Conservation (phyloP, 2,888 invertebrate genomes). For the Lasioglossum calceatum region DNA sequence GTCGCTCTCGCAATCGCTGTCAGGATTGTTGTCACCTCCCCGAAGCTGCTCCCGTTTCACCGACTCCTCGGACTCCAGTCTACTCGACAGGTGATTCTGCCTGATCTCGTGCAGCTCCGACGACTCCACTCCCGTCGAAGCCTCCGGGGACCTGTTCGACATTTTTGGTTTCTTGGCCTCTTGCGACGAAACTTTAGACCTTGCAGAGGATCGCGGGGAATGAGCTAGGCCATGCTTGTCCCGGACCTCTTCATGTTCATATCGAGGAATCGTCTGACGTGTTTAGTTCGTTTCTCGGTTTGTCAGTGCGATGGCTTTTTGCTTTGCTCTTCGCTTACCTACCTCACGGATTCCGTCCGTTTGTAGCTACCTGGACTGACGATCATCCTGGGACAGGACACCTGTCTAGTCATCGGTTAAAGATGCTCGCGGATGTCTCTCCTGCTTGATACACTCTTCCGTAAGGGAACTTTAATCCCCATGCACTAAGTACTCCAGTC, state of each 20-base stretch:
- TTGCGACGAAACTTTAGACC: neutral
- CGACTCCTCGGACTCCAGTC: conserved; percentile 64
- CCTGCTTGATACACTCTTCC: conserved; percentile 6
- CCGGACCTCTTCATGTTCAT: conserved; percentile 14
- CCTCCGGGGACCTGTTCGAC: conserved; percentile 72
- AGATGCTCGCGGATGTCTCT: conserved; percentile 6
- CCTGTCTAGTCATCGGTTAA: conserved; percentile 27
- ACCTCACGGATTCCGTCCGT: conserved; percentile 48
- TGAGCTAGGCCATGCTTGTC: neutral
- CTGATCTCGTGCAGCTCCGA: conserved; percentile 65
- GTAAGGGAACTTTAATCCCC: neutral
- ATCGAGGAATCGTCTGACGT: neutral
- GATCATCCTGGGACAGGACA: conserved; percentile 26
- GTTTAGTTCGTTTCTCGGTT: neutral
- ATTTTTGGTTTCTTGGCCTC: conserved; percentile 48
- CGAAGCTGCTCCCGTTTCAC: conserved; percentile 54
- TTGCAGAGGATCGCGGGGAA: neutral
- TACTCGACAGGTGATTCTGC: conserved; percentile 58
- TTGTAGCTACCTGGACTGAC: conserved; percentile 8
- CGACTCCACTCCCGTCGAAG: conserved; percentile 65
- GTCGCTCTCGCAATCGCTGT: conserved; percentile 82
- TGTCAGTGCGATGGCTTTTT: neutral
- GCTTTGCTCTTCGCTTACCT: conserved; percentile 19
- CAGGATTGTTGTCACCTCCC: conserved; percentile 64
- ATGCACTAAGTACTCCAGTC: conserved; percentile 34